Base-by-base conservation (phyloP, 2,888 invertebrate species). In the Lasioglossum figueresi region DNA sequence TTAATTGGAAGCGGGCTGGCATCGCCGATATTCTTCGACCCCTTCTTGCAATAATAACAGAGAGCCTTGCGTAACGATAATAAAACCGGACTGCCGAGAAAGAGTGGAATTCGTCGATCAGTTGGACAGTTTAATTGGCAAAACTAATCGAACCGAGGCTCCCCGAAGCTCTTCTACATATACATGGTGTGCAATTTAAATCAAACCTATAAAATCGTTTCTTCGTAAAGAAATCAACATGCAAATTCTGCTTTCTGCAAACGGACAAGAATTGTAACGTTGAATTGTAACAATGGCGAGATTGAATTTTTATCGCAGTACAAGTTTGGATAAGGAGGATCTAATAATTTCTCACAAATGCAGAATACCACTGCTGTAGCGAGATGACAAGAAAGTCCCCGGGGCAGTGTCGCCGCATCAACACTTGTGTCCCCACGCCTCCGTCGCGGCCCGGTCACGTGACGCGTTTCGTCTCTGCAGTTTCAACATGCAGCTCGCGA, bases 1-100 rank as follows among this genome's bases (percentile, higher is more conserved):
- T 72, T 79, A 75, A 79, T 76, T 83, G 70, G 48, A 78, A 48
- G 43, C 40, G 59, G 56, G 40, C 5, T 8, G 43, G 19, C 16
- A 5, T 27, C 40, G 12, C 8, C 14, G 45, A 27, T 77, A 59
- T 10, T 40, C 48, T 56, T 74, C 40, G 34, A 70, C 14, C 23
- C 4, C 2, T 70, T 19, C 27, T 83, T 76, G 52, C 45, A 14
- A 31, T 52, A 23, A 43, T 31, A 71, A 8, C 48, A 40, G 12
- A 40, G 12, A 68, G 68, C 10, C 70, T 70, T 70, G 37, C 37
- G 23, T 70, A 37, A 70, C 37, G 40, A 40, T 70, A 37, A 70
- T 40, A 14, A 70, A 70, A 70, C 23, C 14, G 37, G 40, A 70
- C 34, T 40, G 5, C 14, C n/a, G 37, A n/a, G 40, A 37, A 40